Percentiles rank a stretch among this genome's conserved stretches.
These are phyloP conservation scores for Epirrita christyi DNA, from an alignment of 2,888 invertebrate genomes.

Conservation along the genomic window DNA sequence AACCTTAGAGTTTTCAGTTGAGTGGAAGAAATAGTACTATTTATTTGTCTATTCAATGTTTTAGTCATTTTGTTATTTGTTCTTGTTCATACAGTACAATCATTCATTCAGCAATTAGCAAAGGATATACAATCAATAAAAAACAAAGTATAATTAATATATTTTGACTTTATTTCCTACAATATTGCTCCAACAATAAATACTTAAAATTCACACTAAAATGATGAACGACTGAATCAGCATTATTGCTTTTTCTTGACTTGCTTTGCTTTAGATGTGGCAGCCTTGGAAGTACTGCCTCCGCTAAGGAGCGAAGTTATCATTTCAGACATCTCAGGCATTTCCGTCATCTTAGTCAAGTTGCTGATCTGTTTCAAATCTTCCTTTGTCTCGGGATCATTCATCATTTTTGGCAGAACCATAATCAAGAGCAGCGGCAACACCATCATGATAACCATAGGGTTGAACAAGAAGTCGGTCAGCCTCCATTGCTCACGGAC, in stretches of 20 bases:
- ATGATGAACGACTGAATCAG: slow-evolving; percentile 17
- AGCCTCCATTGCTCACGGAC: slow-evolving; percentile 97
- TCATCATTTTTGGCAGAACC: slow-evolving; percentile 98
- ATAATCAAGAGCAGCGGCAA: slow-evolving; percentile 95
- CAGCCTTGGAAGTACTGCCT: slow-evolving; percentile 81
- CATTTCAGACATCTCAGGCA: slow-evolving; percentile 98
- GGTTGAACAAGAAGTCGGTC: slow-evolving; percentile 98
- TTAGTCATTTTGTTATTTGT: too few relatives aligned
- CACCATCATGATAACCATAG: slow-evolving; percentile 99
- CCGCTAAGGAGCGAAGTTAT: slow-evolving; percentile 94
- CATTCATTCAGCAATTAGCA: too few relatives aligned
- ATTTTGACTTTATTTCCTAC: slow-evolving; percentile 41
- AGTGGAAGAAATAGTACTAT: too few relatives aligned
- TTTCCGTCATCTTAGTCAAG: slow-evolving; percentile 91
- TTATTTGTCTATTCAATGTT: too few relatives aligned
- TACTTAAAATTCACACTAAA: slow-evolving; percentile 42
- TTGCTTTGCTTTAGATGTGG: slow-evolving; percentile 74
- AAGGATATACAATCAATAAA: too few relatives aligned
- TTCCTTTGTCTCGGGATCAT: slow-evolving; percentile 98
- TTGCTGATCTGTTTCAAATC: slow-evolving; percentile 96
- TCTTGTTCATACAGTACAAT: too few relatives aligned
- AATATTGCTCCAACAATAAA: slow-evolving; percentile 51
- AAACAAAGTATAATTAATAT: neutral
- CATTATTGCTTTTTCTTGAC: slow-evolving; percentile 76
- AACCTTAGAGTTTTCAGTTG: too few relatives aligned